Conservation (phyloP, 2,113 vertebrate genomes). For the Trinectes maculatus region DNA sequence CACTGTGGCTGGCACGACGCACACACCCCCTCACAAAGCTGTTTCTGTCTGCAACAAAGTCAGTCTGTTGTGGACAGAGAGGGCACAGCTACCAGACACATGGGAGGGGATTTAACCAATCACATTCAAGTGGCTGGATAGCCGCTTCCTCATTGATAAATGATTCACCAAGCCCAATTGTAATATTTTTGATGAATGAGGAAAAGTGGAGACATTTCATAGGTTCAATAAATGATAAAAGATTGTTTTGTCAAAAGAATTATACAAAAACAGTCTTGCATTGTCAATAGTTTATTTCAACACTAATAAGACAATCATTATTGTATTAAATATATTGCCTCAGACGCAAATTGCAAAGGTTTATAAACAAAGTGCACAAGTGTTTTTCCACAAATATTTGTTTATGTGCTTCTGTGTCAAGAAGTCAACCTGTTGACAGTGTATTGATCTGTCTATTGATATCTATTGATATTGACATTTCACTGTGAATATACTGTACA, state of each 20-base stretch:
- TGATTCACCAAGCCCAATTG: background rate
- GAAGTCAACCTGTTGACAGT: background rate
- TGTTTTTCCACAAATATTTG: background rate
- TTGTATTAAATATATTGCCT: background rate
- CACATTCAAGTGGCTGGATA: constrained; percentile 33
- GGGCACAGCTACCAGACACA: constrained; percentile 46
- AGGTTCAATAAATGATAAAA: background rate
- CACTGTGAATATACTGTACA: too few species aligned
- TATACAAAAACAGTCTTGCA: background rate
- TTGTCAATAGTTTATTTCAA: background rate
- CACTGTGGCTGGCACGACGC: constrained; percentile 76
- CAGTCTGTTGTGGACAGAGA: constrained; percentile 60
- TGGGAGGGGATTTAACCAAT: constrained; percentile 55
- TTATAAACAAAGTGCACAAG: constrained; percentile 32
- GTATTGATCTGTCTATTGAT: too few species aligned
- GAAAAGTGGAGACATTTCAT: background rate
- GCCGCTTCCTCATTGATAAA: constrained; percentile 41
- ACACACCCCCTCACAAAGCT: constrained; percentile 67
- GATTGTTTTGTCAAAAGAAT: background rate
- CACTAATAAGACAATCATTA: constrained; percentile 1
- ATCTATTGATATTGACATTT: too few species aligned
- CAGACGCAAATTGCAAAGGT: background rate
- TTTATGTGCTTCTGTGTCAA: background rate
- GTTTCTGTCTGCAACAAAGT: constrained; percentile 75
- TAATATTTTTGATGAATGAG: background rate